Evolutionary conservation across 2,113 vertebrate genomes (phyloP).

Genomic region (Epinephelus lanceolatus): DNA sequence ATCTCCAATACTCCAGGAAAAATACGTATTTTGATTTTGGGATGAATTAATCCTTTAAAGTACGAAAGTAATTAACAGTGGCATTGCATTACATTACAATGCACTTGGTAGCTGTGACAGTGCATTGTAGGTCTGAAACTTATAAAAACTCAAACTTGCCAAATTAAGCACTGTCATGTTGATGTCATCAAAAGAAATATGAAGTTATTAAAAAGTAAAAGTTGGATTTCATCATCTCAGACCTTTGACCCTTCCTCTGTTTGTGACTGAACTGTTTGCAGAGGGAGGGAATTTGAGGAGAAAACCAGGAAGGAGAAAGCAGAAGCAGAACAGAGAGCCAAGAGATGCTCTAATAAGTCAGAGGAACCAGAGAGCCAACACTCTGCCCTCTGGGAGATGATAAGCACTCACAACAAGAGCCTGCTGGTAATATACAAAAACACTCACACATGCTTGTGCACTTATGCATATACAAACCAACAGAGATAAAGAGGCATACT

Average conservation of each 20-base stretch:
- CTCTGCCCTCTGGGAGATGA: constrained; percentile 92
- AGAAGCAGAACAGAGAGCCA: constrained; percentile 82
- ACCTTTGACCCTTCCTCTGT: constrained; percentile 6
- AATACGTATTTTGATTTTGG: too few relatives aligned
- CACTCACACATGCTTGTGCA: neutral
- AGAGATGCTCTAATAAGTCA: constrained; percentile 83
- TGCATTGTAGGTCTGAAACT: neutral
- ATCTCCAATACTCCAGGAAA: too few relatives aligned
- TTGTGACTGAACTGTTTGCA: constrained; percentile 49
- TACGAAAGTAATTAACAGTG: neutral
- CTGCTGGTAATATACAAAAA: constrained; percentile 88
- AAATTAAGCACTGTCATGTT: neutral
- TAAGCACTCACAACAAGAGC: constrained; percentile 90
- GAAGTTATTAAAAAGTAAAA: neutral
- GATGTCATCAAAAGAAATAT: neutral
- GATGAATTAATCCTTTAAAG: neutral
- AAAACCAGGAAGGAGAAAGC: constrained; percentile 81
- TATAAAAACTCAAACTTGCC: neutral
- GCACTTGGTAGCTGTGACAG: neutral
- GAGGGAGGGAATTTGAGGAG: constrained; percentile 85
- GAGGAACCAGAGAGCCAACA: constrained; percentile 88
- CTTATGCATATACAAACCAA: neutral
- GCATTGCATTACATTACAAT: neutral
- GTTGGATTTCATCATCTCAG: constrained; percentile 4
- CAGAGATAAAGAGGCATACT: constrained; percentile 20